A percentile compares a stretch with the other conserved stretches of the same genome.
These are phyloP conservation scores for Caenorhabditis auriculariae DNA, from an alignment of 2,888 invertebrate species.

Conservation along the genomic window DNA sequence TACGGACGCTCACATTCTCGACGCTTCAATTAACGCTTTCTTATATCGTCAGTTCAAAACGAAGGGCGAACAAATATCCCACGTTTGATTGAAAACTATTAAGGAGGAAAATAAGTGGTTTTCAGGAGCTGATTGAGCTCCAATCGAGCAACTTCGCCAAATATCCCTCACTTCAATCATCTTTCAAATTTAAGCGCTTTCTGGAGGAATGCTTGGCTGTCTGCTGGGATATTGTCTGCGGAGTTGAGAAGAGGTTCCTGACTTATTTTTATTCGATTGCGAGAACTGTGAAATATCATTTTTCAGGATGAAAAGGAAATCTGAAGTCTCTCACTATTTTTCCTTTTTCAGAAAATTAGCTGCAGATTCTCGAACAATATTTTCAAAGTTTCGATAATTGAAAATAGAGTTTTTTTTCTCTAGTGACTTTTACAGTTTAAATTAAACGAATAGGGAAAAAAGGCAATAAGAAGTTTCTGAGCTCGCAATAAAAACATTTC, in stretches of 20 bases:
- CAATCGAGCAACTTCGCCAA: conserved; percentile 13
- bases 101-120: not conserved
- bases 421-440: not conserved
- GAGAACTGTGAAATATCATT: not conserved
- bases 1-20: too few species aligned
- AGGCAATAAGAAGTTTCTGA: too few species aligned
- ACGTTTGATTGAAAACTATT: not conserved
- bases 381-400: not conserved
- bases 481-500: too few species aligned
- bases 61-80: too few species aligned
- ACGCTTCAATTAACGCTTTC: not conserved
- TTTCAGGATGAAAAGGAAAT: too few species aligned
- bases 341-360: not conserved
- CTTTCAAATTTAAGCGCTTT: conserved; percentile 13
- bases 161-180: conserved; percentile 16
- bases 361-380: not conserved
- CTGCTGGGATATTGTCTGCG: conserved; percentile 22
- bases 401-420: not conserved
- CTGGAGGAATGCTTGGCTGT: conserved; percentile 21
- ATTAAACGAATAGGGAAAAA: too few species aligned
- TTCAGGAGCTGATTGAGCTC: not conserved
- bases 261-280: conserved; percentile 1
- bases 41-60: not conserved
- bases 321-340: not conserved
- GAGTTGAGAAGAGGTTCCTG: conserved; percentile 17